Base-by-base conservation (phyloP, 2,113 vertebrate species). In the Drymodes brunneopygia region DNA sequence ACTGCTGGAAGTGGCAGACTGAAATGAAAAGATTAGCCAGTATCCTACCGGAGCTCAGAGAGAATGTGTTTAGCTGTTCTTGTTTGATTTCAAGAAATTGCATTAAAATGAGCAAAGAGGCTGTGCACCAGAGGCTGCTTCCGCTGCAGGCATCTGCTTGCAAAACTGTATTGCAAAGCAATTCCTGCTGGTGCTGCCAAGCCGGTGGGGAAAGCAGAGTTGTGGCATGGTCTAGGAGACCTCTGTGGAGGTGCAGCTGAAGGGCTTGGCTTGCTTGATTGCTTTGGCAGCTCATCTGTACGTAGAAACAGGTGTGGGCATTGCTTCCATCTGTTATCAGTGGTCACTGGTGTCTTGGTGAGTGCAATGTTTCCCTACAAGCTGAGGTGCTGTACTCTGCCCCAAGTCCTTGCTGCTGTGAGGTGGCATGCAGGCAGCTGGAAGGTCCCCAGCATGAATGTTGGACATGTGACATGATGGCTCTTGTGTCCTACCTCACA, bases 381-480 rank as follows among this genome's bases (percentile, higher is more conserved):
- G 53, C 28, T 0, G 1, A 57, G 60, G 47, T 70, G 56, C 35
- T 0, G 0, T 29, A 31, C 36, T 81, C 35, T 86, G 36, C 54
- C 35, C 24, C n/a, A 28, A 6, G 50, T 62, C n/a, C 29, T 10
- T 4, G 7, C 67, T 65, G 40, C 69, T 2, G 3, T 48, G 53
- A 67, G 48, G 10, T 36, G 51, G 28, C 31, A 7, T 3, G 19
- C 74, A 57, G 58, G 58, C 35, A 36, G 10, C 33, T 42, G 21
- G 17, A 75, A 64, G 36, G n/a, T 82, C 48, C 44, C 15, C 0
- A 1, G 27, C 19, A 2, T 38, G 21, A 60, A 6, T 22, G 6
- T 2, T 61, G n/a, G 61, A 60, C 5, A 6, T 27, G 25, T 23
- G 29, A 48, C 0, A 1, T 17, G 54, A 51, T 84, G 47, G n/a